phyloP scores from a whole-genome alignment of 2,797 vertebrate species.

The Anolis apletophallus region DNA sequence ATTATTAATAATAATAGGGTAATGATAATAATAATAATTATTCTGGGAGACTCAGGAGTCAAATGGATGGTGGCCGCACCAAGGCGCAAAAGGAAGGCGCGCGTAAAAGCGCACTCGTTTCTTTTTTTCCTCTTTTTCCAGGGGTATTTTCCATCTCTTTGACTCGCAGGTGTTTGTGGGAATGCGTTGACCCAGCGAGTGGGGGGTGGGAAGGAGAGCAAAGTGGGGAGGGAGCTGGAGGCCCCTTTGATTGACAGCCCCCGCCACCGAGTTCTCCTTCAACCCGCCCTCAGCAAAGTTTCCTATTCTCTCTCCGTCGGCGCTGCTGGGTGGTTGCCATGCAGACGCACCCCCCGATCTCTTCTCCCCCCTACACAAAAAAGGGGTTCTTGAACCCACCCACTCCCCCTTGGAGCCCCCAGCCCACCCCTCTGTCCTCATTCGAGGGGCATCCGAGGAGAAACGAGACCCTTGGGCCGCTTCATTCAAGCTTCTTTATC shows the following conservation, averaged over 20 bases:
- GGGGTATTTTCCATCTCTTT: too few relatives aligned
- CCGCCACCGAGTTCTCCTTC: conserved; percentile 15
- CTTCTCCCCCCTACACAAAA: background rate
- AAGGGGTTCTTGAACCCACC: background rate
- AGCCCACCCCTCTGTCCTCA: background rate
- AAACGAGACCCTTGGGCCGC: background rate
- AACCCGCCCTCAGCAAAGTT: conserved; percentile 65
- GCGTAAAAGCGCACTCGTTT: too few relatives aligned
- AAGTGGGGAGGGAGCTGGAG: conserved; percentile 41
- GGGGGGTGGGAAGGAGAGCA: background rate
- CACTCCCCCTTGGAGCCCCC: background rate
- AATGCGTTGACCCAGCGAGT: background rate
- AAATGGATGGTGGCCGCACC: too few relatives aligned
- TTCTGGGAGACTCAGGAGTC: too few relatives aligned
- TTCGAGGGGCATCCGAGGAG: background rate
- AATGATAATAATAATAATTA: too few relatives aligned
- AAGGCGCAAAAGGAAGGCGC: too few relatives aligned
- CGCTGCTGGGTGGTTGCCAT: conserved; percentile 76
- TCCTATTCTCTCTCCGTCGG: conserved; percentile 68
- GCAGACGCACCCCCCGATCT: conserved; percentile 67
- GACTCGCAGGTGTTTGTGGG: background rate
- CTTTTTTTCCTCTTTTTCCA: too few relatives aligned
- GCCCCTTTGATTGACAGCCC: conserved; percentile 67
- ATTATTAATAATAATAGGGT: too few relatives aligned
- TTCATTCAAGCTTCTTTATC: too few relatives aligned